These are phyloP conservation scores for Haliclystus octoradiatus DNA, from an alignment of 30 jellyfish, hydroid and myxozoan genomes.

Conservation along the genomic window DNA sequence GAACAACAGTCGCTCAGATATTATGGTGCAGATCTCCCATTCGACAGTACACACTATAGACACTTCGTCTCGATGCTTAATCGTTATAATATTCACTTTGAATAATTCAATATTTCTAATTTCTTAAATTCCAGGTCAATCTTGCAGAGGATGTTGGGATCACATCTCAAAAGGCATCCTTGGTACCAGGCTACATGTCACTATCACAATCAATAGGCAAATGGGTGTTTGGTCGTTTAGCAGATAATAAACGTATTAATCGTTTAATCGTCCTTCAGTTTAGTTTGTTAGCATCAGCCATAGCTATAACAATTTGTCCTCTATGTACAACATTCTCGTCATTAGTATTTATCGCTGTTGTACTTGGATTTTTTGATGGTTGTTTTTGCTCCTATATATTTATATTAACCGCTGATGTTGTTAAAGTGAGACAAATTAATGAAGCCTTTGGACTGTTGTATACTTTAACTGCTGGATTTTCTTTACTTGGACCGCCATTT, in stretches of 20 bases:
- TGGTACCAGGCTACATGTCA: conserved; percentile 54
- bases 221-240: conserved; percentile 31
- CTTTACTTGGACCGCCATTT: conserved; percentile 59
- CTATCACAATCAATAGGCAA: conserved; percentile 35
- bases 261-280: conserved; percentile 32
- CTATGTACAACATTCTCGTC: conserved; percentile 8
- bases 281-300: conserved; percentile 19
- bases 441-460: conserved; percentile 54
- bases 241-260: conserved; percentile 24
- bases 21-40: no score
- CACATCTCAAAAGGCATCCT: conserved; percentile 23
- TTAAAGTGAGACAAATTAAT: conserved; percentile 30
- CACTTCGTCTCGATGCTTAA: no score
- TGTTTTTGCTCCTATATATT: conserved; percentile 32
- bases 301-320: conserved; percentile 39
- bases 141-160: conserved; percentile 27
- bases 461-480: conserved; percentile 31
- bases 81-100: no score
- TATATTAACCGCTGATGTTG: conserved; percentile 39
- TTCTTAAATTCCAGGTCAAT: conserved; percentile 21
- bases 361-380: conserved; percentile 51
- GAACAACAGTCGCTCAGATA: no score
- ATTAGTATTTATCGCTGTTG: conserved; percentile 10
- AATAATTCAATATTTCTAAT: no score
- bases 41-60: no score